Evolutionary conservation across 2,113 vertebrate species (phyloP), one percentile per base, ranked within the genome.

Genomic region (Crotalus tigris): DNA sequence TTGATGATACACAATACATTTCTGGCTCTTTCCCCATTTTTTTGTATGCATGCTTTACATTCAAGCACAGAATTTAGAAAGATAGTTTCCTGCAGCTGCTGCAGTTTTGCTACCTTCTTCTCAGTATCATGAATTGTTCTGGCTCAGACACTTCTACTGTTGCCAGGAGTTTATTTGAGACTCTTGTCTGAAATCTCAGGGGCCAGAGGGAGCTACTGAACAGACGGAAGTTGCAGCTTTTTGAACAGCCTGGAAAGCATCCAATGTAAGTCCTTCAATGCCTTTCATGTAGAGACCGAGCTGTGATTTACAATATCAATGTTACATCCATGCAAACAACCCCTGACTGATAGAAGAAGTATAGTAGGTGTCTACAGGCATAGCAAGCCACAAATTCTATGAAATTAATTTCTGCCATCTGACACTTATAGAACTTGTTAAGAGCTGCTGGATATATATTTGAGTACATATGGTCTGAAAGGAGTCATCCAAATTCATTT

Each of bases 21-120:
- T 19, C 23, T n/a, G 21, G 51, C 33, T 26, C 51, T 17, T 57
- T 23, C 55, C 54, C 88, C 46, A 49, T 29, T 75, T 91, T 92
- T 9, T 64, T 92, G 49, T 29, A 44, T 51, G 88, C 55, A 86
- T 61, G 75, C 54, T 87, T 39, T 90, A 89, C 81, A 85, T 93
- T 53, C 8, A 44, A 90, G 57, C 54, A 90, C 57, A 29, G 61
- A 46, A 61, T 87, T 92, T 26, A 92, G 33, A 61, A 90, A 53
- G 57, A 90, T 53, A 54, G 49, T 55, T 93, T 93, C 92, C 92
- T 93, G 92, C 92, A 93, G 92, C 92, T 93, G 88, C 75, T 87
- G 61, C 11, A 49, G 39, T 86, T 86, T 93, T 29, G 21, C 89
- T 64, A 93, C 92, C 92, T 93, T 90, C 54, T 93, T 90, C 54